Evolutionary conservation across 2,797 vertebrate genomes (phyloP), one percentile per base, ranked within the genome.

Genomic region (Sebastes nivosus): DNA sequence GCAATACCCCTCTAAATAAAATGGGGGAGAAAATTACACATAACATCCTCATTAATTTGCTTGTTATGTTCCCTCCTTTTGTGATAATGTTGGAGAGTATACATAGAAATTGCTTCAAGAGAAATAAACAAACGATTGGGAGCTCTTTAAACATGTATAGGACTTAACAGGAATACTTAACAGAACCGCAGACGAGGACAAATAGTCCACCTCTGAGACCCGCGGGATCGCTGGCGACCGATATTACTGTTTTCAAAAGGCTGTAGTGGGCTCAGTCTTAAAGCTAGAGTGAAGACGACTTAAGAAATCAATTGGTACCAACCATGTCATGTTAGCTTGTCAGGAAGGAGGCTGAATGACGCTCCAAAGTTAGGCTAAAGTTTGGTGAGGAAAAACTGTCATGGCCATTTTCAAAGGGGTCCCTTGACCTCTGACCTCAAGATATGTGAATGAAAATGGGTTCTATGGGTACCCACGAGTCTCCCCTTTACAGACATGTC

Each of bases 401-500:
- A 54, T n/a, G 20, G 50, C 20, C 50, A 54, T 54, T 54, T 54
- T 54, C 50, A n/a, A n/a, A n/a, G 20, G 50, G 50, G 2, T n/a
- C 50, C 50, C 1, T 54, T 54, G 0, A 54, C 50, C 8, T 54
- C 50, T 54, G 50, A 54, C 50, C 50, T 54, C 16, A 8, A 50
- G 16, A 50, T 54, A 54, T 54, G 20, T 54, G 20, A 54, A 54
- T 54, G 50, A 54, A 54, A 54, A 0, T 54, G 20, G 50, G 20
- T 2, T 52, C 2, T 52, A 1, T 54, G 9, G 20, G 20, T n/a
- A 54, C 1, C 20, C 8, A 54, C 0, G 50, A 54, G 50, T 0
- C 4, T 54, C 50, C 50, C 50, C 50, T n/a, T 54, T 22, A n/a
- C 14, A n/a, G 50, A 22, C 9, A 54, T n/a, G 0, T 10, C 20